phyloP scores from a whole-genome alignment of 2,113 vertebrate genomes.

The Carlito syrichta region DNA sequence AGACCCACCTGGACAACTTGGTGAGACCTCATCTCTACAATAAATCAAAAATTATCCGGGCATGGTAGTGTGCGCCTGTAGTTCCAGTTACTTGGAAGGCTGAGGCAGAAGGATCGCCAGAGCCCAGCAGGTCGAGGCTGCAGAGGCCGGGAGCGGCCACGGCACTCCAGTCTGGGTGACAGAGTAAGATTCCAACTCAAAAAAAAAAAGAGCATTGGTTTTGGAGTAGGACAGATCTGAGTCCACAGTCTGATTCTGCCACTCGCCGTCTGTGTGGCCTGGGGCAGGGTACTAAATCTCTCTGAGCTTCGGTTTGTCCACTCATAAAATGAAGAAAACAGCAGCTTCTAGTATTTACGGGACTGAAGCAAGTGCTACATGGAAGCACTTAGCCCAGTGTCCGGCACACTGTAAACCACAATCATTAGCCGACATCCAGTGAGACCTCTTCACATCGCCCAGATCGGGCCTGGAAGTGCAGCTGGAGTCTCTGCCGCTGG shows the following conservation, averaged over 20 bases:
- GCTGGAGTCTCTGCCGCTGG: background rate
- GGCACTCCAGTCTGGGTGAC: no score
- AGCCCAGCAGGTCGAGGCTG: no score
- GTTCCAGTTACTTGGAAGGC: no score
- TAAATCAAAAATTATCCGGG: no score
- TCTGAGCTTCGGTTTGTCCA: background rate
- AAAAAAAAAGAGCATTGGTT: no score
- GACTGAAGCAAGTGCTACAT: background rate
- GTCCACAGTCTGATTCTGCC: background rate
- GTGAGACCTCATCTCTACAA: no score
- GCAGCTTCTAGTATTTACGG: background rate
- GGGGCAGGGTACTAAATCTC: background rate
- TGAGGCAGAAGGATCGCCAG: no score
- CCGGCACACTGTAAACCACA: background rate
- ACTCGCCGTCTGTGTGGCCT: background rate
- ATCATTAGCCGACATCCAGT: background rate
- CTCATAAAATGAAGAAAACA: background rate
- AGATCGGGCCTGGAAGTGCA: background rate
- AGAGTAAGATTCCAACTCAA: no score
- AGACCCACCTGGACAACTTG: no score
- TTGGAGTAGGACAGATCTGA: background rate
- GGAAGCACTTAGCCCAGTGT: background rate
- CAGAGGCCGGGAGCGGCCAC: no score
- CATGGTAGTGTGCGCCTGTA: no score
- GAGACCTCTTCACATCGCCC: background rate